Conservation (phyloP, 2,113 vertebrate genomes). For the Phrynocephalus versicolor region DNA sequence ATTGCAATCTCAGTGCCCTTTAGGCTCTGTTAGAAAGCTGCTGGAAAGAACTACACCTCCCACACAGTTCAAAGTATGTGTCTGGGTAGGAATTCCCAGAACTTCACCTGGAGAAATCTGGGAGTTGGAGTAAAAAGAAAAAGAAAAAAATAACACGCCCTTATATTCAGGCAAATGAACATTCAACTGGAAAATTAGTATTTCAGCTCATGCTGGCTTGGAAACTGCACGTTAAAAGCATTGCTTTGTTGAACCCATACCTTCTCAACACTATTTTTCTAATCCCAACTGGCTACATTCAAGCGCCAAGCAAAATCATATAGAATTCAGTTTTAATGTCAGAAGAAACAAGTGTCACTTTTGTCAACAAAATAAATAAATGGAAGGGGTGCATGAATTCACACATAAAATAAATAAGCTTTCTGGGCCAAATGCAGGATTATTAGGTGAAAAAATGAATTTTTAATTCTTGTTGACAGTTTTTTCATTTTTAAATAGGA, state of each 20-base stretch:
- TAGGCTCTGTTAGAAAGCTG: too few species aligned
- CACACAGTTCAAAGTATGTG: too few species aligned
- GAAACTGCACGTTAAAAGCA: not conserved
- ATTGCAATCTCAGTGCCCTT: too few species aligned
- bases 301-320: not conserved
- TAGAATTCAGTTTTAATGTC: too few species aligned
- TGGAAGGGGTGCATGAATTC: not conserved
- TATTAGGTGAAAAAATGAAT: not conserved
- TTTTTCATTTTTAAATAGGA: not conserved
- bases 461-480: not conserved
- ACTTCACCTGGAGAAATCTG: too few species aligned
- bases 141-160: too few species aligned
- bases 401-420: not conserved
- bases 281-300: not conserved
- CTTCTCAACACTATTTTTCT: too few species aligned
- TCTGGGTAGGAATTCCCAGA: too few species aligned
- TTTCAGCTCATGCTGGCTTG: not conserved
- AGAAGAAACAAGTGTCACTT: not conserved
- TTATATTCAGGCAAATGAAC: not conserved
- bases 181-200: not conserved
- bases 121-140: too few species aligned
- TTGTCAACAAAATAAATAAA: not conserved
- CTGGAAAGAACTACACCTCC: too few species aligned
- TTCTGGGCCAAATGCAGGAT: not conserved
- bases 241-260: not conserved